These are phyloP conservation scores for Melieria omissa DNA, from an alignment of 2,888 invertebrate genomes.

Conservation along the genomic window DNA sequence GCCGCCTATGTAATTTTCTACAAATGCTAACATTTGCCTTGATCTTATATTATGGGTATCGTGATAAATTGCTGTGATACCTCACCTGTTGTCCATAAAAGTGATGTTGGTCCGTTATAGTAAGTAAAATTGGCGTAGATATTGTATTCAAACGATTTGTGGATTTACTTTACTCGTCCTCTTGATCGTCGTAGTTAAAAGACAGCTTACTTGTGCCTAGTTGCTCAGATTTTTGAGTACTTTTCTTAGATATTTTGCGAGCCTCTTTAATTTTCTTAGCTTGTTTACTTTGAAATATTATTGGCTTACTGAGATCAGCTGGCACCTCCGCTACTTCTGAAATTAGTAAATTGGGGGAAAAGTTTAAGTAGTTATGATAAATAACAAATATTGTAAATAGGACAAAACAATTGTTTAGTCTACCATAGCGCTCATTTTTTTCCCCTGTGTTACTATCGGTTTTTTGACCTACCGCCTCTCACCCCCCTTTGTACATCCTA, in stretches of 20 bases:
- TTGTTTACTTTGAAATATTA: conserved; percentile 68
- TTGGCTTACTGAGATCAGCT: conserved; percentile 72
- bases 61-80: too few species aligned
- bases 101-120: too few species aligned
- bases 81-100: too few species aligned
- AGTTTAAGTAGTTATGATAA: not conserved
- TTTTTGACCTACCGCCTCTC: too few species aligned
- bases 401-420: not conserved
- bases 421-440: too few species aligned
- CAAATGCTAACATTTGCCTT: too few species aligned
- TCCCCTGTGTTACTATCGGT: too few species aligned
- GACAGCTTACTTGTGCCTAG: conserved; percentile 64
- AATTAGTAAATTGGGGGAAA: conserved; percentile 47
- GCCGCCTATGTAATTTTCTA: too few species aligned
- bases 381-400: not conserved
- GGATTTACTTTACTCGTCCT: conserved; percentile 53
- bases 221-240: conserved; percentile 53
- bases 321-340: conserved; percentile 71
- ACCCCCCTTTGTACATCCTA: too few species aligned
- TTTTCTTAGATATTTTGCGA: conserved; percentile 47
- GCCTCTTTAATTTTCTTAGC: conserved; percentile 43
- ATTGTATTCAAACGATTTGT: too few species aligned
- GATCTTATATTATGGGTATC: too few species aligned
- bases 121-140: too few species aligned
- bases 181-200: conserved; percentile 68